Evolutionary conservation across 2,888 invertebrate species (phyloP).

Genomic region (Trypoxylon attenuatum): DNA sequence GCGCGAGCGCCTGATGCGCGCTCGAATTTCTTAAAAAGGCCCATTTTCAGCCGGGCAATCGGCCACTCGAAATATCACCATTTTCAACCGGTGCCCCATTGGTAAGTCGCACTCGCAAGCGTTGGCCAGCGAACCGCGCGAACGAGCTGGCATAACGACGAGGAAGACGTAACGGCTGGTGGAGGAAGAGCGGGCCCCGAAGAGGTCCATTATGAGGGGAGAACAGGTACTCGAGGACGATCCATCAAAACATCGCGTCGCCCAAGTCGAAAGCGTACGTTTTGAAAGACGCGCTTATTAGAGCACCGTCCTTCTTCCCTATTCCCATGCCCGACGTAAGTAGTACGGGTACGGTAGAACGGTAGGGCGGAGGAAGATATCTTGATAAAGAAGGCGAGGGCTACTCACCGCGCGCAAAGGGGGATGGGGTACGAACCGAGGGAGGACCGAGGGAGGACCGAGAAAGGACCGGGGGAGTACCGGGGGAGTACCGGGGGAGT

Average conservation of each 20-base stretch:
- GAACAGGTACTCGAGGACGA: neutral
- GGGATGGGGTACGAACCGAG: neutral
- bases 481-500: constrained; percentile 29
- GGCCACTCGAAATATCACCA: constrained; percentile 21
- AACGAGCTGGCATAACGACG: too few relatives aligned
- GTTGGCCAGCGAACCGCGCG: neutral
- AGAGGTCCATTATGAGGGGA: neutral
- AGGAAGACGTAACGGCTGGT: neutral
- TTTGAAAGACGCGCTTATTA: neutral
- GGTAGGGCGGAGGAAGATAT: neutral
- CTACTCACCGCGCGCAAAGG: too few relatives aligned
- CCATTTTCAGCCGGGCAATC: constrained; percentile 33
- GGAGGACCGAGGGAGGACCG: neutral
- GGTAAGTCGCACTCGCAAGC: too few relatives aligned
- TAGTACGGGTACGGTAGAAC: neutral
- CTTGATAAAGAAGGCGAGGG: neutral
- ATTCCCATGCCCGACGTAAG: neutral
- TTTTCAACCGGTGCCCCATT: constrained; percentile 3
- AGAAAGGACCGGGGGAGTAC: constrained; percentile 8
- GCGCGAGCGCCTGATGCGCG: constrained; percentile 6
- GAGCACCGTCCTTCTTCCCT: neutral
- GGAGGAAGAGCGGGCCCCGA: too few relatives aligned
- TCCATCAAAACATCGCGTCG: neutral
- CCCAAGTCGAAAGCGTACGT: neutral
- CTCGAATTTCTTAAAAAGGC: constrained; percentile 51